Conservation (phyloP, 2,797 vertebrate species). For the Xenops minutus region DNA sequence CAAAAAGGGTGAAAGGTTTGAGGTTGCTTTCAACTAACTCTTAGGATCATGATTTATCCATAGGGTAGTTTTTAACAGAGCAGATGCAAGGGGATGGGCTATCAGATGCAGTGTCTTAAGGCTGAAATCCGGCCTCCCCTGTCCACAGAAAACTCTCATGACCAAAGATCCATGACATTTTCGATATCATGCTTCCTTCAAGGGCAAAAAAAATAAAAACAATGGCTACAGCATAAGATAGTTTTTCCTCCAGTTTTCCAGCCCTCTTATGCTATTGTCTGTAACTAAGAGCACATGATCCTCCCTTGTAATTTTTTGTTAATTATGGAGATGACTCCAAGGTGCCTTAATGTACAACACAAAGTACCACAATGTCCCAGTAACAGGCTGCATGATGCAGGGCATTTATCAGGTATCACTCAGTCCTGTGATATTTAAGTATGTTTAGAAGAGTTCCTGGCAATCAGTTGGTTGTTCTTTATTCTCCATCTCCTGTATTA, state of each 20-base stretch:
- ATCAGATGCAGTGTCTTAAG: slow-evolving; percentile 38
- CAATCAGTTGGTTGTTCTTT: not conserved
- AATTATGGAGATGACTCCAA: not conserved
- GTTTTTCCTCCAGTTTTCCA: not conserved
- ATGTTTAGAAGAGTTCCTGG: not conserved
- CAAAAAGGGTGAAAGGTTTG: slow-evolving; percentile 71
- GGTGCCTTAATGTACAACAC: not conserved
- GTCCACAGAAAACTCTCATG: not conserved
- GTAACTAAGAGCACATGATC: not conserved
- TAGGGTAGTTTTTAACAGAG: slow-evolving; percentile 69
- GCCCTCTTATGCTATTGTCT: not conserved
- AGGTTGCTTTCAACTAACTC: slow-evolving; percentile 72
- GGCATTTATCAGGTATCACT: not conserved
- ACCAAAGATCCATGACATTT: not conserved
- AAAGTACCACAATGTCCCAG: not conserved
- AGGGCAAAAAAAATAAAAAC: not conserved
- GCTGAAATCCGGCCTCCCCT: not conserved
- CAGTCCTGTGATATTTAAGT: not conserved
- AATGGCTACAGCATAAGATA: not conserved
- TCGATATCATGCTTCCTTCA: not conserved
- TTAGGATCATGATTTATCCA: slow-evolving; percentile 69
- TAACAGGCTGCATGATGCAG: not conserved
- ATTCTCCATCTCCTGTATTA: not conserved
- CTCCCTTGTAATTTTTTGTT: not conserved
- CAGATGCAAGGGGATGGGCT: slow-evolving; percentile 54